Percentiles rank a stretch among this genome's conserved stretches.
Evolutionary conservation across 2,797 vertebrate species (phyloP).

Genomic region (Loriculus beryllinus): DNA sequence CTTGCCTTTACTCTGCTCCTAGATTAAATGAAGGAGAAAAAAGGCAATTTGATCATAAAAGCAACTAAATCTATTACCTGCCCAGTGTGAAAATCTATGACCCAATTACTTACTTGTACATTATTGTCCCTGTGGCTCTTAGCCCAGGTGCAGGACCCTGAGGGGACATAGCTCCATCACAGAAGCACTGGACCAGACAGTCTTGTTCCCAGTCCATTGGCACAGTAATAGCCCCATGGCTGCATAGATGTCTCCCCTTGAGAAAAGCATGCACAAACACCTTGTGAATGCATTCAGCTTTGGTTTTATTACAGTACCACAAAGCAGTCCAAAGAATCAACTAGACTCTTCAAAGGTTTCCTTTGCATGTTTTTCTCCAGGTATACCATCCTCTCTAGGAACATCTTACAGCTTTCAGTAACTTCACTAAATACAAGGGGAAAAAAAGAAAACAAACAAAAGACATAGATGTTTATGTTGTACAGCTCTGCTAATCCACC

Average conservation of each 20-base stretch:
- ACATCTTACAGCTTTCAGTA: not conserved
- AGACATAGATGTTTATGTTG: not conserved
- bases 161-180: not conserved
- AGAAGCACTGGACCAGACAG: not conserved
- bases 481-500: not conserved
- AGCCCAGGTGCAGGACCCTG: not conserved
- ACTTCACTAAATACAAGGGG: not conserved
- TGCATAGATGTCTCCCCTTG: not conserved
- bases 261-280: not conserved
- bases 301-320: not conserved
- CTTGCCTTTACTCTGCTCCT: not conserved
- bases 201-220: not conserved
- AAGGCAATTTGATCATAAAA: not conserved
- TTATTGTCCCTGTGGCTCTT: not conserved
- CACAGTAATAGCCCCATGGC: not conserved
- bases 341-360: not conserved
- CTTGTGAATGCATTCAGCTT: not conserved
- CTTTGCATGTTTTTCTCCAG: accelerated
- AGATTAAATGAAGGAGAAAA: not conserved
- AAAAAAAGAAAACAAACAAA: not conserved
- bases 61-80: not conserved
- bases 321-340: not conserved
- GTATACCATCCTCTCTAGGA: not conserved
- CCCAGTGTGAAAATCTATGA: not conserved
- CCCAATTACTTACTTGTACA: not conserved